Evolutionary conservation across 1,140 invertebrate genomes (phyloP).

Genomic region (Tetranychus urticae): DNA sequence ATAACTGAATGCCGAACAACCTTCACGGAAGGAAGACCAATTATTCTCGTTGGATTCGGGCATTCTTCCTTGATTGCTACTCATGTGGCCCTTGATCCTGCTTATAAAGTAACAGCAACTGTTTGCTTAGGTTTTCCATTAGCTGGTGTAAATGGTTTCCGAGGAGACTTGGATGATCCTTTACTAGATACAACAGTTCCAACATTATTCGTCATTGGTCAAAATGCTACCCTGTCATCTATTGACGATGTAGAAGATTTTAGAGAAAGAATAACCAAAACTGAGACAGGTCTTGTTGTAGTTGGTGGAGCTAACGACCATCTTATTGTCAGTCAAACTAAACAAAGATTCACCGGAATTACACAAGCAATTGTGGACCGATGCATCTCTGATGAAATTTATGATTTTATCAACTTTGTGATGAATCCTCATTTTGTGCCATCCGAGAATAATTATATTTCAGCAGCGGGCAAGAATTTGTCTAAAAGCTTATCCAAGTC

Average conservation of each 20-base stretch:
- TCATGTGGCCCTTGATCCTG: slow-evolving; percentile 7
- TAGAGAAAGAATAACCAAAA: slow-evolving; percentile 37
- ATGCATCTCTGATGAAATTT: slow-evolving; percentile 27
- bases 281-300: slow-evolving; percentile 47
- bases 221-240: slow-evolving; percentile 35
- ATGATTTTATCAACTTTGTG: slow-evolving; percentile 8
- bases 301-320: slow-evolving; percentile 58
- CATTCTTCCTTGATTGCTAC: slow-evolving; percentile 40
- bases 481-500: background rate
- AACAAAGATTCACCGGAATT: slow-evolving; percentile 41
- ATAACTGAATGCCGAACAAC: slow-evolving; percentile 7
- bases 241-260: slow-evolving; percentile 52
- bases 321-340: slow-evolving; percentile 39
- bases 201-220: slow-evolving; percentile 52
- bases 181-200: slow-evolving; percentile 45
- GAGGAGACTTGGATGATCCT: slow-evolving; percentile 52
- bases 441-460: background rate
- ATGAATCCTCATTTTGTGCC: background rate
- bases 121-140: slow-evolving; percentile 57
- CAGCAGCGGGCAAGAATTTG: background rate
- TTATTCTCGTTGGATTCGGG: slow-evolving; percentile 51
- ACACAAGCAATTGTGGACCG: slow-evolving; percentile 59
- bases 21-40: slow-evolving; percentile 27
- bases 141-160: slow-evolving; percentile 40
- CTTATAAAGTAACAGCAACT: slow-evolving; percentile 33